A percentile compares a stretch with the other conserved stretches of the same genome.
phyloP scores from a whole-genome alignment of 37 sponge, comb jelly and placozoan species.

The Haliclona indistincta region DNA sequence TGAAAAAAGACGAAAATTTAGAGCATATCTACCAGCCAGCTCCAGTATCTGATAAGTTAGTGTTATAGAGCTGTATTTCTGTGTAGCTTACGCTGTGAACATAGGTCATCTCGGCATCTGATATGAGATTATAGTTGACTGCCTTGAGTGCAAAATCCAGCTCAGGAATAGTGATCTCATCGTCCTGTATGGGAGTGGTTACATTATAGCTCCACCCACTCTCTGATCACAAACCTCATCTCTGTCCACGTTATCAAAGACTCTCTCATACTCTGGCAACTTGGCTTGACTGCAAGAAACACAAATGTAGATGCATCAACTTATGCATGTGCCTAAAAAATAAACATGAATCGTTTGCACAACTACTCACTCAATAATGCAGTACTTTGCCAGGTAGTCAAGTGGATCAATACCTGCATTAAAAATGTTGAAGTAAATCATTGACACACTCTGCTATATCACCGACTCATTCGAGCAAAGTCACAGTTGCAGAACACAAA shows the following conservation, averaged over 20 bases:
- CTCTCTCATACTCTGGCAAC: slow-evolving; percentile 28
- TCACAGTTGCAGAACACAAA: too few relatives aligned
- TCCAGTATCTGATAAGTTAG: slow-evolving; percentile 66
- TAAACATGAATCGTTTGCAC: slow-evolving; percentile 1
- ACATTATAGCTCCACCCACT: background rate
- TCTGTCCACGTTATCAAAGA: slow-evolving; percentile 73
- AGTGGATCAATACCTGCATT: slow-evolving; percentile 71
- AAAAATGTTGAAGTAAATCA: background rate
- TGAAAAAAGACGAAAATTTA: slow-evolving; percentile 82
- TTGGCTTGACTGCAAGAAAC: slow-evolving; percentile 13
- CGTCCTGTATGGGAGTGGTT: slow-evolving; percentile 42
- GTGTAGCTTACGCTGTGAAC: slow-evolving; percentile 68
- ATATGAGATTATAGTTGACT: slow-evolving; percentile 85
- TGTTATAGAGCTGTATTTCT: background rate
- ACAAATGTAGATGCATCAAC: background rate
- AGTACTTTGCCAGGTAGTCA: slow-evolving; percentile 91
- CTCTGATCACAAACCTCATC: slow-evolving; percentile 45
- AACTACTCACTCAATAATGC: slow-evolving; percentile 77
- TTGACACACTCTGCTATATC: background rate
- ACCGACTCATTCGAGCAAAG: too few relatives aligned
- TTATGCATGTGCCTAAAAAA: background rate
- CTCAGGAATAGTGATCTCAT: slow-evolving; percentile 75
- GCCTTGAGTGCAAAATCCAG: slow-evolving; percentile 91
- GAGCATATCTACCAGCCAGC: slow-evolving; percentile 70
- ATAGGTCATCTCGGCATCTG: slow-evolving; percentile 76